Conservation (phyloP, 1,140 invertebrate species). For the Lordiphosa collinella region DNA sequence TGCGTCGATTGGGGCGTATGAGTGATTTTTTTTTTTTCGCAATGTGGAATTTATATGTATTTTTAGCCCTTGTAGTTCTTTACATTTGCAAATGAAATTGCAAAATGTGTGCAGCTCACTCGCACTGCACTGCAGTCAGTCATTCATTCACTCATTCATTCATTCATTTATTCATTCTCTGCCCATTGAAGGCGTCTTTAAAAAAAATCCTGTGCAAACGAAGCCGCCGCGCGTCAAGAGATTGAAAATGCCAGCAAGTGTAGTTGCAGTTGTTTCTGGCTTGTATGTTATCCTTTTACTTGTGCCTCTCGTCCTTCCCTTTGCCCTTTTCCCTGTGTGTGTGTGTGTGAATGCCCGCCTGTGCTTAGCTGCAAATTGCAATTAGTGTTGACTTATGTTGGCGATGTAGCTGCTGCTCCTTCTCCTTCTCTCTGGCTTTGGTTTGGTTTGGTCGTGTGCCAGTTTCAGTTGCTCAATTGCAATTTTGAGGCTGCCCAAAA, state of each 20-base stretch:
- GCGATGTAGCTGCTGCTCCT: constrained; percentile 24
- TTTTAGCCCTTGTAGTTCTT: constrained; percentile 3
- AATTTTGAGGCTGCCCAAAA: constrained; percentile 20
- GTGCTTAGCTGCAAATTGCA: constrained; percentile 64
- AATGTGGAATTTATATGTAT: too few species aligned
- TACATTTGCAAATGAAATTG: constrained; percentile 58
- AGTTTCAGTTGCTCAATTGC: constrained; percentile 34
- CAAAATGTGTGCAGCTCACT: constrained; percentile 30
- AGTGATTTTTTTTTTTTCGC: neutral
- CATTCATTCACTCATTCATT: constrained; percentile 9
- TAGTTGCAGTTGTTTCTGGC: constrained; percentile 4
- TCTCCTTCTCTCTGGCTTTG: constrained; percentile 6
- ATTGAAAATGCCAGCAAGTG: constrained; percentile 25
- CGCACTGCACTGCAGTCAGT: neutral
- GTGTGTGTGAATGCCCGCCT: constrained; percentile 9
- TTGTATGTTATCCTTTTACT: constrained; percentile 16
- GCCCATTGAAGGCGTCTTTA: constrained; percentile 36
- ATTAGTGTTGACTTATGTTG: constrained; percentile 75
- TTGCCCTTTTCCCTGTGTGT: neutral
- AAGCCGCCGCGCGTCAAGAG: constrained; percentile 15
- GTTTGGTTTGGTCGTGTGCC: constrained; percentile 33
- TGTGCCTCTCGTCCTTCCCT: constrained; percentile 11
- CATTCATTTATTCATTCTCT: constrained; percentile 18
- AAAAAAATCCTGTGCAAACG: constrained; percentile 30
- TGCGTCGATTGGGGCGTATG: neutral